Evolutionary conservation across 2,888 invertebrate genomes (phyloP), one percentile per base, ranked within the genome.

Genomic region (Eulithis testata): DNA sequence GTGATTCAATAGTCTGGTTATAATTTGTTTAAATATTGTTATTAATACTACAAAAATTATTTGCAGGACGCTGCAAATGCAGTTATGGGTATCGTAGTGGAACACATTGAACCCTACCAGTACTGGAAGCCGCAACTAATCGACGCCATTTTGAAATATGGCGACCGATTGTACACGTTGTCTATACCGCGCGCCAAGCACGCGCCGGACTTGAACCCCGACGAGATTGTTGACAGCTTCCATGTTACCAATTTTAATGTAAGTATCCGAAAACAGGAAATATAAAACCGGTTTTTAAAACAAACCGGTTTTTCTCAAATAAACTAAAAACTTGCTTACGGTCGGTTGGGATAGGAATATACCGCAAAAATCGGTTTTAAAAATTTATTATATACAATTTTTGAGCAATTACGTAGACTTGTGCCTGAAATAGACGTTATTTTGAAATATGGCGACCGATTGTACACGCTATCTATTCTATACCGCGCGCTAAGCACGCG

Each of bases 121-220:
- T 89, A 92, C 66, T 96, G 95, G 94, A 94, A 94, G 58, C 81
- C 94, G 0, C 79, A 86, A 1, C 84, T 95, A 0, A 78, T 96
- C 4, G 95, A 95, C 79, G 91, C 94, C 0, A 88, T 95, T 3
- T 75, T 96, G 9, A 94, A 94, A 71, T 95, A 95, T 67, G 96
- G 96, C 0, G 95, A 96, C 80, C 79, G 94, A 0, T 79, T 96
- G 3, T 94, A 95, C 76, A 94, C 94, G 0, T 87, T 90, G 75
- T 92, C 94, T 0, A 74, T 90, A 50, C 84, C 84, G 0, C 71
- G 70, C 0, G 89, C 90, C 0, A 37, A 64, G 0, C 52, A 68
- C 0, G 83, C 88, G 0, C 91, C 91, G 0, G 66, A 61, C 0
- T 63, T 91, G 11, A 58, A 43, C 0, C 81, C 87, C 0, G 4